phyloP scores from a whole-genome alignment of 2,113 vertebrate species.

The Panthera leo region DNA sequence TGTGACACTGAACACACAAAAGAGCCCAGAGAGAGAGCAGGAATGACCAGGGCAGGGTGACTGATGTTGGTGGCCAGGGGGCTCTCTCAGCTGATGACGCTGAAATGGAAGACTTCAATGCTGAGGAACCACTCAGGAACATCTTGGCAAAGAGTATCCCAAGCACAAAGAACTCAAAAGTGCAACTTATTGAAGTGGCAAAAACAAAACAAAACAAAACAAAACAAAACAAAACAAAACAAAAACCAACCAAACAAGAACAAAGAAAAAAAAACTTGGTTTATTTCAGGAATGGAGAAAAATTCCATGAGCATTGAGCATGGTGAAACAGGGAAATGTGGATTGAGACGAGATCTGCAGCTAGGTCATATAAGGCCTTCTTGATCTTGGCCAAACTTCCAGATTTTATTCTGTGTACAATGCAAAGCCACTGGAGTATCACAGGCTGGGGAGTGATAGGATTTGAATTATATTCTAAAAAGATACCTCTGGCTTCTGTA shows the following conservation, averaged over 20 bases:
- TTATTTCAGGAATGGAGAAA: not conserved
- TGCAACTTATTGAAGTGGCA: not conserved
- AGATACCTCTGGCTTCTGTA: not conserved
- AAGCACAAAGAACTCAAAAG: not conserved
- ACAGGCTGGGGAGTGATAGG: not conserved
- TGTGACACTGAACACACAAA: not conserved
- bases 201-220: not conserved
- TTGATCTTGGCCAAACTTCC: not conserved
- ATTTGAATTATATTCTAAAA: not conserved
- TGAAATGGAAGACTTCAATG: not conserved
- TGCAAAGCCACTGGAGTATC: not conserved
- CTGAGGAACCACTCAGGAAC: not conserved
- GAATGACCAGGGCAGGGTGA: not conserved
- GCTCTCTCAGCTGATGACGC: not conserved
- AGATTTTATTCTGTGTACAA: not conserved
- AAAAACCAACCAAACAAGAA: too few species aligned
- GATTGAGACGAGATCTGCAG: not conserved
- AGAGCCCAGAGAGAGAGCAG: not conserved
- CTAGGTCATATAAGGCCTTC: not conserved
- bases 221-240: not conserved
- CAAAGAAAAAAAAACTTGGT: too few species aligned
- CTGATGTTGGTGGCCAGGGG: not conserved
- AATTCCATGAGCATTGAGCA: not conserved
- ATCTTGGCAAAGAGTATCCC: not conserved
- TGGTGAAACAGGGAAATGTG: accelerated